Percentiles rank a stretch among this genome's conserved stretches.
phyloP scores from a whole-genome alignment of 2,888 invertebrate species.

The Hypercompe scribonia region DNA sequence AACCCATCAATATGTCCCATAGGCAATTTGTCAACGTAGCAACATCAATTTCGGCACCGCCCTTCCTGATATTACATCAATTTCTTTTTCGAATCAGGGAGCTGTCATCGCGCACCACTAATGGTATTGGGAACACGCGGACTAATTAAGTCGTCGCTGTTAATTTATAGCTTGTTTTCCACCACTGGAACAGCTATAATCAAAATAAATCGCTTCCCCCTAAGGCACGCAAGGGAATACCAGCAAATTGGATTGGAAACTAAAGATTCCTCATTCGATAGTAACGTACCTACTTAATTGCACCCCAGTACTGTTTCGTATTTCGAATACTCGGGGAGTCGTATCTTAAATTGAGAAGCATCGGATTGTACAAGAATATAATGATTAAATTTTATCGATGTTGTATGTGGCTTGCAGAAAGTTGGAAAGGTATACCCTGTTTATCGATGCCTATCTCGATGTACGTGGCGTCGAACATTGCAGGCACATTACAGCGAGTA shows the following conservation, averaged over 20 bases:
- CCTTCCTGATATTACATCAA: constrained; percentile 76
- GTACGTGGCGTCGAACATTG: constrained; percentile 47
- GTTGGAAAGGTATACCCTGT: constrained; percentile 52
- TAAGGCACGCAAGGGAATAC: constrained; percentile 81
- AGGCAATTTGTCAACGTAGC: constrained; percentile 54
- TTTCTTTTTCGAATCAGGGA: constrained; percentile 68
- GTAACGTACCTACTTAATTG: constrained; percentile 54
- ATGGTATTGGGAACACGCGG: constrained; percentile 81
- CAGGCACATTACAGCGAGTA: constrained; percentile 49
- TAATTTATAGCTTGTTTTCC: constrained; percentile 84
- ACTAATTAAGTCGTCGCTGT: constrained; percentile 83
- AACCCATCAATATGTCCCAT: constrained; percentile 45
- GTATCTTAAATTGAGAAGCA: constrained; percentile 46
- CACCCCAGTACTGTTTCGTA: constrained; percentile 25
- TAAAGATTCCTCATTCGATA: constrained; percentile 67
- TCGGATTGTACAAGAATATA: constrained; percentile 42
- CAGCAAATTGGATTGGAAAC: constrained; percentile 78
- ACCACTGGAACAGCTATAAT: constrained; percentile 77
- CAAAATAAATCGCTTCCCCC: constrained; percentile 81
- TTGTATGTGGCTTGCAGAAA: constrained; percentile 38
- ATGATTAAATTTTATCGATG: constrained; percentile 50
- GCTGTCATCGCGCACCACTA: constrained; percentile 79
- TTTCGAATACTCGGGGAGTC: constrained; percentile 29
- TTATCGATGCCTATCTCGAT: constrained; percentile 60
- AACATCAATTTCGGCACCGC: constrained; percentile 68